These are phyloP conservation scores for Tetramorium alpestre DNA, from an alignment of 1,140 invertebrate genomes.

Conservation along the genomic window DNA sequence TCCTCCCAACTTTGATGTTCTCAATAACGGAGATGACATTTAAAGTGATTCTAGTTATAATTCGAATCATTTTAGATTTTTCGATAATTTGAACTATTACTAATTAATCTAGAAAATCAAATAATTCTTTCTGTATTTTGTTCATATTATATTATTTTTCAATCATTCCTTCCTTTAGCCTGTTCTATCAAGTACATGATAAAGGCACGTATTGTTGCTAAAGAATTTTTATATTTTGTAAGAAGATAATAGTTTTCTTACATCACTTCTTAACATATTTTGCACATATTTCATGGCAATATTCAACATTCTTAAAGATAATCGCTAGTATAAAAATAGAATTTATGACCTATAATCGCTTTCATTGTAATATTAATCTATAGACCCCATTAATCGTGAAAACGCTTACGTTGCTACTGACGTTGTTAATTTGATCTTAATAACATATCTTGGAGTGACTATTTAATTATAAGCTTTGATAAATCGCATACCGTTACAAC, in stretches of 20 bases:
- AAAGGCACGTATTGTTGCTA: not conserved
- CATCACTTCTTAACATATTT: not conserved
- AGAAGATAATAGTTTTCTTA: not conserved
- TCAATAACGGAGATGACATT: not conserved
- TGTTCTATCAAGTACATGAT: not conserved
- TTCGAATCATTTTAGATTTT: not conserved
- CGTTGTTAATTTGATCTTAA: slow-evolving; percentile 21
- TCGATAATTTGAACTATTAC: not conserved
- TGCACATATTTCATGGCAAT: not conserved
- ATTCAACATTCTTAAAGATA: slow-evolving; percentile 10
- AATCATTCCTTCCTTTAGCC: not conserved
- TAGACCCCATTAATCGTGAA: not conserved
- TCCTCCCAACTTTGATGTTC: not conserved
- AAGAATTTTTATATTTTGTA: slow-evolving; percentile 16
- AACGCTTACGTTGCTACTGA: not conserved
- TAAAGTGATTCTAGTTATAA: not conserved
- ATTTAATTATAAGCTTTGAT: slow-evolving; percentile 3
- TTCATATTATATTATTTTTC: not conserved
- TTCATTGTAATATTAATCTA: not conserved
- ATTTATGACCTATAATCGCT: slow-evolving; percentile 1
- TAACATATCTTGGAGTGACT: not conserved
- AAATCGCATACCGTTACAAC: not conserved
- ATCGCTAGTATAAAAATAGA: slow-evolving; percentile 38
- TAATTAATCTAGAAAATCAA: not conserved
- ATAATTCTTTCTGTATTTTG: not conserved